phyloP scores from a whole-genome alignment of 2,888 invertebrate genomes.

The Protophormia terraenovae region DNA sequence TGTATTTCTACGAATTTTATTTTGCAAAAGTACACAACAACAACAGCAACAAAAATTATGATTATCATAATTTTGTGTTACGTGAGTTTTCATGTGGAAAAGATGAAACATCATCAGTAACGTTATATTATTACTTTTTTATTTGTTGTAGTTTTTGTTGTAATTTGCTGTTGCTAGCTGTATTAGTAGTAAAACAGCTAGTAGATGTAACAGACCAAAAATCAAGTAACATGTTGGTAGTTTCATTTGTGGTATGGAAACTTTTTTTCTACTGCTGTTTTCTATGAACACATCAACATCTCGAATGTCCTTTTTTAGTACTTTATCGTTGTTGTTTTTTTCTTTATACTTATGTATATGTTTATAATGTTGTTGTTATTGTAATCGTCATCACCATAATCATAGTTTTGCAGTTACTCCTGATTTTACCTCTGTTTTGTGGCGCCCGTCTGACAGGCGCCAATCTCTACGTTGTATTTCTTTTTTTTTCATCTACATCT shows the following conservation, averaged over 20 bases:
- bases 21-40: slow-evolving; percentile 42
- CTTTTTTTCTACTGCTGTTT: slow-evolving; percentile 21
- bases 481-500: not conserved
- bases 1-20: not conserved
- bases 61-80: slow-evolving; percentile 77
- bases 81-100: slow-evolving; percentile 71
- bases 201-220: slow-evolving; percentile 71
- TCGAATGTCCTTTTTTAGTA: slow-evolving; percentile 64
- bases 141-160: slow-evolving; percentile 36
- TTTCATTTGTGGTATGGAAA: slow-evolving; percentile 42
- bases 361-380: slow-evolving; percentile 60
- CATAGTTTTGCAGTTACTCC: slow-evolving; percentile 79
- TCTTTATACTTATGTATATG: not conserved
- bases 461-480: slow-evolving; percentile 70
- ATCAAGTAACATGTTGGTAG: slow-evolving; percentile 19
- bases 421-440: slow-evolving; percentile 79
- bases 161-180: slow-evolving; percentile 7
- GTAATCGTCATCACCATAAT: slow-evolving; percentile 80
- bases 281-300: slow-evolving; percentile 45
- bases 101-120: slow-evolving; percentile 71
- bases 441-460: slow-evolving; percentile 79
- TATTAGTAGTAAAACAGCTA: slow-evolving; percentile 27
- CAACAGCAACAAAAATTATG: slow-evolving; percentile 75
- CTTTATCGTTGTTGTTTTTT: slow-evolving; percentile 1
- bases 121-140: slow-evolving; percentile 37